Evolutionary conservation across 2,888 invertebrate genomes (phyloP), one percentile per base, ranked within the genome.

Genomic region (Oxytorus armatus): DNA sequence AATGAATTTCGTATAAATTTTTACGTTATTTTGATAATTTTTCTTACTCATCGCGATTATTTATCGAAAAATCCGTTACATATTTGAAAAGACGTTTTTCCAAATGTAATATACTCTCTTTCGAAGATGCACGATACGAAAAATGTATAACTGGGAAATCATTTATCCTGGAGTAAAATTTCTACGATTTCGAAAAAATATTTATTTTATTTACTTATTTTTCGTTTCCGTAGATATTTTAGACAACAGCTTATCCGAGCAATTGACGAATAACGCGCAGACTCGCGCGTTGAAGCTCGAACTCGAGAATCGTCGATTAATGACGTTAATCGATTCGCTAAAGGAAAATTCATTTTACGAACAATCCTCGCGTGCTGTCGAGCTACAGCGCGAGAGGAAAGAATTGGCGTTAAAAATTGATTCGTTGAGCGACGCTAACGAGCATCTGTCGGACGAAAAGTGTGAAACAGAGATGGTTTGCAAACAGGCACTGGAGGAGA

Each of bases 341-440:
- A 95, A 96, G 90, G 97, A 98, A 90, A 95, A 95, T 86, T 95
- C 95, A 1, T 94, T 97, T 88, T 94, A 96, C 83, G 97, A 98
- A 90, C 96, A 95, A 84, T 95, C 96, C 55, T 95, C 95, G 84
- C 96, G 96, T 91, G 94, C 97, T 83, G 92, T 98, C 73, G 98
- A 98, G 86, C 91, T 98, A 72, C 97, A 98, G 91, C 98, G 98
- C 88, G 97, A 98, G 82, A 98, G 98, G 92, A 97, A 97, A 89
- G 95, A 96, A 89, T 92, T 98, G 4, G 94, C 96, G 2, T 92
- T 97, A 11, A 97, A 97, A 93, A 94, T 95, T 85, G 97, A 97
- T 84, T 97, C 97, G 87, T 92, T 97, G 81, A 96, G 96, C 89
- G 97, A 97, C 87, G 96, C 95, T 83, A 95, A 94, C 84, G 95